phyloP scores from a whole-genome alignment of 2,797 vertebrate species.

The Lemur catta region DNA sequence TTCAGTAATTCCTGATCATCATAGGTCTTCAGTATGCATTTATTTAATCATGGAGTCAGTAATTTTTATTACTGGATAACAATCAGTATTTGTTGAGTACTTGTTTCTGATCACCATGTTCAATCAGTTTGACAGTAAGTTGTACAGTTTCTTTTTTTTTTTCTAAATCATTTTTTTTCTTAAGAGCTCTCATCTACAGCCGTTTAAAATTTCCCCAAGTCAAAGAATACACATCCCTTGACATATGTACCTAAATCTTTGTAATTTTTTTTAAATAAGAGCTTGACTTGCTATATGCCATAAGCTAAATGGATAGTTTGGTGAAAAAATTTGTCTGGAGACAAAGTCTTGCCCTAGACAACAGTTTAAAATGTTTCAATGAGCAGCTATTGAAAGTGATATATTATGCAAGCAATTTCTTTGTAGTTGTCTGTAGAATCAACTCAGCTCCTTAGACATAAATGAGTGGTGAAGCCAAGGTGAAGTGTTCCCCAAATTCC shows the following conservation, averaged over 20 bases:
- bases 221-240: background rate
- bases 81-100: background rate
- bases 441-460: slow-evolving; percentile 45
- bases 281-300: background rate
- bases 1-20: background rate
- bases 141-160: background rate
- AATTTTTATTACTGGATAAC: background rate
- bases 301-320: slow-evolving; percentile 48
- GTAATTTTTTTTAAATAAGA: slow-evolving; percentile 25
- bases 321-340: slow-evolving; percentile 42
- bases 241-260: slow-evolving; percentile 1
- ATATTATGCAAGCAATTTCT: slow-evolving; percentile 26
- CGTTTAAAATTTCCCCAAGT: slow-evolving; percentile 23
- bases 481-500: slow-evolving; percentile 55
- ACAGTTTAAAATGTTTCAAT: slow-evolving; percentile 53
- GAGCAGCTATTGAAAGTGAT: slow-evolving; percentile 49
- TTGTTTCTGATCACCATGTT: background rate
- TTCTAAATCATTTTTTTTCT: background rate
- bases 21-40: background rate
- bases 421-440: slow-evolving; percentile 21
- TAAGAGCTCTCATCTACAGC: background rate
- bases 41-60: background rate
- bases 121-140: background rate
- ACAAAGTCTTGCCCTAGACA: slow-evolving; percentile 54
- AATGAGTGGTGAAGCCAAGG: slow-evolving; percentile 48